These are phyloP conservation scores for Poecile montanus DNA, from an alignment of 2,797 vertebrate genomes.

Conservation along the genomic window DNA sequence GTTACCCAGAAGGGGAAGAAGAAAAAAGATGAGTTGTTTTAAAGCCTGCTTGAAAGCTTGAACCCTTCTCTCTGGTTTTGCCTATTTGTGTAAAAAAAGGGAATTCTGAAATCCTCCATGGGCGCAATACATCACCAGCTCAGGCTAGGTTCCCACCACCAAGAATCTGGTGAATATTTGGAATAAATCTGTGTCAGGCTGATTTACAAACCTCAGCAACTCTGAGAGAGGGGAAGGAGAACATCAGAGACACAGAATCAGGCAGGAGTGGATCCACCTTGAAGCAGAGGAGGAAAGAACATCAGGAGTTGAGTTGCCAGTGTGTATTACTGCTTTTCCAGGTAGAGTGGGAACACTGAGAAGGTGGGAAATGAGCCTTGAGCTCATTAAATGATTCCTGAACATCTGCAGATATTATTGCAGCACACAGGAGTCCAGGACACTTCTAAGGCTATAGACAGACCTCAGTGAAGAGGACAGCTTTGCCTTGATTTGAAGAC, in stretches of 20 bases:
- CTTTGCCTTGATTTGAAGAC: background rate
- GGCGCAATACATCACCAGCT: background rate
- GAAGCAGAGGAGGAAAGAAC: background rate
- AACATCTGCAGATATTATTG: background rate
- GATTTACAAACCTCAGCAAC: background rate
- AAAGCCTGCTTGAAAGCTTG: background rate
- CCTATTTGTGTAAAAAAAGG: background rate
- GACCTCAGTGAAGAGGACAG: background rate
- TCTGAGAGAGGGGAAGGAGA: background rate
- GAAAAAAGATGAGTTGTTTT: background rate
- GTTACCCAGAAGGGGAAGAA: background rate
- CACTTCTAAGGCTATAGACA: background rate
- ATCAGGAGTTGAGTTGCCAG: background rate
- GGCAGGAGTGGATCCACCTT: background rate
- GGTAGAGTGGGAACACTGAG: background rate
- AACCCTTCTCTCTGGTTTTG: background rate
- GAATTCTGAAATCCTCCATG: background rate
- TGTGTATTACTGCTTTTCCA: background rate
- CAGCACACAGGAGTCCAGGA: background rate
- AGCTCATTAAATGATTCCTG: background rate
- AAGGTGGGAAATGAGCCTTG: background rate
- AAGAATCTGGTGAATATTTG: background rate
- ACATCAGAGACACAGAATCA: fast-evolving
- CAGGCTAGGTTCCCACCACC: background rate
- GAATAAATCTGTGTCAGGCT: background rate